Percentiles rank a stretch among this genome's conserved stretches.
Evolutionary conservation across 2,888 invertebrate genomes (phyloP).

Genomic region (Lithophane socia): DNA sequence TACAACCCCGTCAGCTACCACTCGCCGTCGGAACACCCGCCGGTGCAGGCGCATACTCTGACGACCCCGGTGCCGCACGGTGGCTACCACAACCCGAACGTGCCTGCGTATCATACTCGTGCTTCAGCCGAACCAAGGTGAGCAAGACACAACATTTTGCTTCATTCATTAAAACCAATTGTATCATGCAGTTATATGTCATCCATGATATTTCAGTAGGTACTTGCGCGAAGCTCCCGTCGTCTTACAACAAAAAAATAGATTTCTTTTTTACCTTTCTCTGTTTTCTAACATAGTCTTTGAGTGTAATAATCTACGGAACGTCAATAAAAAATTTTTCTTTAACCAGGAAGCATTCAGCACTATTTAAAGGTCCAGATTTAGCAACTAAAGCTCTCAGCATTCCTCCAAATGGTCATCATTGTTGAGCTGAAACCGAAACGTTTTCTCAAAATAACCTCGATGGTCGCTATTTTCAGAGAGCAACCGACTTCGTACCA

Average conservation of each 20-base stretch:
- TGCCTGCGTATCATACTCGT: constrained; percentile 87
- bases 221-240: background rate
- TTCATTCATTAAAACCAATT: background rate
- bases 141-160: background rate
- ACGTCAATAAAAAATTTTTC: background rate
- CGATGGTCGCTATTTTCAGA: constrained; percentile 78
- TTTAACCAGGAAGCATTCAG: background rate
- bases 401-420: constrained; percentile 41
- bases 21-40: constrained; percentile 84
- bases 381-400: constrained; percentile 14
- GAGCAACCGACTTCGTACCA: constrained; percentile 83
- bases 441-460: constrained; percentile 48
- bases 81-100: constrained; percentile 85
- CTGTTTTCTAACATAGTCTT: background rate
- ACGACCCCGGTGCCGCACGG: constrained; percentile 82
- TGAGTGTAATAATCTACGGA: background rate
- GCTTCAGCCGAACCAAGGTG: constrained; percentile 88
- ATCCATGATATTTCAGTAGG: background rate
- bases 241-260: background rate
- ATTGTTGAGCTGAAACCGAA: constrained; percentile 41
- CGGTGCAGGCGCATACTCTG: constrained; percentile 87
- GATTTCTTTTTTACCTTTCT: too few species aligned
- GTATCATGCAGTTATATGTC: too few species aligned
- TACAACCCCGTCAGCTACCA: constrained; percentile 86
- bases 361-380: constrained; percentile 23